Evolutionary conservation across 2,888 invertebrate species (phyloP).

Genomic region (Drosophila longiperda): DNA sequence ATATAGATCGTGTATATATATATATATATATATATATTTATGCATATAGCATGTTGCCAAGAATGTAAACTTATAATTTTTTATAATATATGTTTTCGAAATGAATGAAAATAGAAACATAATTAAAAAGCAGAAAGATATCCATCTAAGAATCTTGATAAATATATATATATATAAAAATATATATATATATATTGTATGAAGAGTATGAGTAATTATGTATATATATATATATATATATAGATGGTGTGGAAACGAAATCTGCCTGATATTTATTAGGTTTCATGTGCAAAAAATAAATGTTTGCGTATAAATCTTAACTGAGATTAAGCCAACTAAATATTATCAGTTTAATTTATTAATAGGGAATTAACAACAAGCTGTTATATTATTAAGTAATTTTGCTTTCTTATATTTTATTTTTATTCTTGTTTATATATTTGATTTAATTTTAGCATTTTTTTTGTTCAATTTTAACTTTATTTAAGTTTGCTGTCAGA

Average conservation of each 20-base stretch:
- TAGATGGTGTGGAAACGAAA: neutral
- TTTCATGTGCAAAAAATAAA: neutral
- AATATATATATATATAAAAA: neutral
- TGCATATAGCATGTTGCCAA: neutral
- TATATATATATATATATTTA: neutral
- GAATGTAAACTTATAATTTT: neutral
- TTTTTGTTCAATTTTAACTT: slow-evolving; percentile 2
- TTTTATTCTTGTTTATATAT: neutral
- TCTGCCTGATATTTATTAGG: neutral
- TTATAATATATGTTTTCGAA: neutral
- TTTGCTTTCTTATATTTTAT: neutral
- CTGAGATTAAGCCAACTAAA: neutral
- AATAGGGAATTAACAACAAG: neutral
- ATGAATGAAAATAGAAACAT: neutral
- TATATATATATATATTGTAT: neutral
- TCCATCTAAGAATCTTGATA: neutral
- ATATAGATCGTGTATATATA: neutral
- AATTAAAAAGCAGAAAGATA: neutral
- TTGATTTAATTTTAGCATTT: neutral
- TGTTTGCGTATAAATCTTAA: neutral
- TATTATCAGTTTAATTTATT: slow-evolving; percentile 4
- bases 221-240: neutral
- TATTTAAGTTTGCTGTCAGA: slow-evolving; percentile 7
- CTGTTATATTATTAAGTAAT: neutral
- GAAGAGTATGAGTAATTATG: neutral